Percentiles rank a stretch among this genome's conserved stretches.
Conservation (phyloP, 2,113 vertebrate species). For the Periophthalmodon schlosseri region DNA sequence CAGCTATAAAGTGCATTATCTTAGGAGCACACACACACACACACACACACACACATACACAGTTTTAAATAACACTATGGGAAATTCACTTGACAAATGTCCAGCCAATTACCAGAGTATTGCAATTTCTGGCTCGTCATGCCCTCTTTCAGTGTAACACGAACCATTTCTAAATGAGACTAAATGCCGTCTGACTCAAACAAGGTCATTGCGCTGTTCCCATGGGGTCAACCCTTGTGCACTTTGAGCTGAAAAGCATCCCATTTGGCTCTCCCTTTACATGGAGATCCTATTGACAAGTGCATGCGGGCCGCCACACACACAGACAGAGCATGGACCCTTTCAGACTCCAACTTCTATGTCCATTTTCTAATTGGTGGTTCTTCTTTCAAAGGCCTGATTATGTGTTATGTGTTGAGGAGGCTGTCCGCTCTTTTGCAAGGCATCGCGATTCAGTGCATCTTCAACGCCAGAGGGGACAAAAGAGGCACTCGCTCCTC, state of each 20-base stretch:
- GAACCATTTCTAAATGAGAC: slow-evolving; percentile 57
- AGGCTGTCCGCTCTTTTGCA: slow-evolving; percentile 60
- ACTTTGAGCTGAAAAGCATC: slow-evolving; percentile 68
- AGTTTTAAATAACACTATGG: slow-evolving; percentile 30
- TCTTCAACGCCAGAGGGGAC: slow-evolving; percentile 70
- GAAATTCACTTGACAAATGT: slow-evolving; percentile 46
- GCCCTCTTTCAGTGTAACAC: slow-evolving; percentile 51
- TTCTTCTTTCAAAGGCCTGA: slow-evolving; percentile 69
- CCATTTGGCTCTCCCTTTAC: slow-evolving; percentile 62
- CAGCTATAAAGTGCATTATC: neutral
- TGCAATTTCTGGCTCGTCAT: slow-evolving; percentile 45
- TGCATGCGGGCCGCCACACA: slow-evolving; percentile 41
- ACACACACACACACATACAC: neutral
- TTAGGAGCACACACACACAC: neutral
- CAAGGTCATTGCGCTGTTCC: slow-evolving; percentile 59
- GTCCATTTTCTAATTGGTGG: slow-evolving; percentile 75
- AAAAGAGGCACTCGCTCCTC: slow-evolving; percentile 74
- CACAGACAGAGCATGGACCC: slow-evolving; percentile 35
- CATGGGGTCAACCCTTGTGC: slow-evolving; percentile 64
- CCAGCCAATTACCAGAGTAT: slow-evolving; percentile 48
- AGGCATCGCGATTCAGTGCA: slow-evolving; percentile 73
- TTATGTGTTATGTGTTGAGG: slow-evolving; percentile 64
- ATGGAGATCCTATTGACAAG: slow-evolving; percentile 60
- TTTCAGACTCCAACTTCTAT: slow-evolving; percentile 51
- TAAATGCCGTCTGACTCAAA: slow-evolving; percentile 61